Evolutionary conservation across 1,140 invertebrate species (phyloP).

Genomic region (Temnothorax longispinosus): DNA sequence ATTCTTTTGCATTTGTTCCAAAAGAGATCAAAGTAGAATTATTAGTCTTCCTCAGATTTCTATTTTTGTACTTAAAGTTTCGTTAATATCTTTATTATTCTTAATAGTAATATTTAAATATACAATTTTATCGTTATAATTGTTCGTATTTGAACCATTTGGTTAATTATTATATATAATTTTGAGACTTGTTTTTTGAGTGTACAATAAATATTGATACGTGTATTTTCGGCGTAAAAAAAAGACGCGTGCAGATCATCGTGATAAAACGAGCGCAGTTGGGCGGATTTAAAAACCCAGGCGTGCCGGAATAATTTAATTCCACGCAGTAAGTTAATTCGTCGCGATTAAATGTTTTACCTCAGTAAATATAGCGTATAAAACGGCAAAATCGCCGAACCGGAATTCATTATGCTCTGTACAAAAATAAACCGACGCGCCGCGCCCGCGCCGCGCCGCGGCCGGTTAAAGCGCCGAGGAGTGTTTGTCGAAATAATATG

Average conservation of each 20-base stretch:
- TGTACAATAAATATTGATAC: conserved; percentile 16
- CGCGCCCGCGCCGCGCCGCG: neutral
- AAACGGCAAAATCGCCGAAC: conserved; percentile 47
- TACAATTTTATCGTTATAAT: neutral
- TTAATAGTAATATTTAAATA: neutral
- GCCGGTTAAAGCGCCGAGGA: conserved; percentile 31
- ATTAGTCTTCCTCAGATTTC: neutral
- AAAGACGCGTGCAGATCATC: conserved; percentile 33
- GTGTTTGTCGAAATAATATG: conserved; percentile 54
- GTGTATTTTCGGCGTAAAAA: conserved; percentile 21
- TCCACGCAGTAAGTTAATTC: conserved; percentile 48
- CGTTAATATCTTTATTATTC: neutral
- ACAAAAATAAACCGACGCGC: conserved; percentile 39
- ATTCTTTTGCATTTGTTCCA: neutral
- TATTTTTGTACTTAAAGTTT: neutral
- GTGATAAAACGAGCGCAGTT: conserved; percentile 23
- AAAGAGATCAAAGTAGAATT: neutral
- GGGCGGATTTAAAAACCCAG: conserved; percentile 43
- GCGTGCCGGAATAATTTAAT: conserved; percentile 57
- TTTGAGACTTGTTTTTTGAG: neutral
- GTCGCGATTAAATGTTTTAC: conserved; percentile 52
- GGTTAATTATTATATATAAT: neutral
- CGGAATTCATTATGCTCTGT: conserved; percentile 54
- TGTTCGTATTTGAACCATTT: neutral
- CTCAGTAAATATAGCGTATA: conserved; percentile 46